phyloP scores from a whole-genome alignment of 2,888 invertebrate genomes.

The Strigamia crassipes region DNA sequence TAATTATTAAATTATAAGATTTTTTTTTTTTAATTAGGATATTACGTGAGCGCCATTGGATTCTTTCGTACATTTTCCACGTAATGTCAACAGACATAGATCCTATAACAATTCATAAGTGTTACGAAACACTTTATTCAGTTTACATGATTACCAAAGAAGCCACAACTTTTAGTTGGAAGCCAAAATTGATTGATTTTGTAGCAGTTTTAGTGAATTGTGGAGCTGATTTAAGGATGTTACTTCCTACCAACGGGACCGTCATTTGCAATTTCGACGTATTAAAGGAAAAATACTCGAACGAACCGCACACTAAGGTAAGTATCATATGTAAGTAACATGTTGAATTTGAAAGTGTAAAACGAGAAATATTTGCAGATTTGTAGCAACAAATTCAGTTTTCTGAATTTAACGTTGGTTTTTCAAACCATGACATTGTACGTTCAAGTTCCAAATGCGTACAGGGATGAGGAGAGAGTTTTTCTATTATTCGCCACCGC shows the following conservation, averaged over 20 bases:
- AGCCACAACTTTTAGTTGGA: neutral
- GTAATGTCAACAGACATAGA: neutral
- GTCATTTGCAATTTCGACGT: neutral
- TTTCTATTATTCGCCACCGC: neutral
- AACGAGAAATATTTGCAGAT: neutral
- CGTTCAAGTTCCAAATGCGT: neutral
- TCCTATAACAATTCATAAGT: neutral
- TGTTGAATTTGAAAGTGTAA: neutral
- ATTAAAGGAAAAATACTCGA: neutral
- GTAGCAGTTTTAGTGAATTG: neutral
- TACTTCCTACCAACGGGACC: neutral
- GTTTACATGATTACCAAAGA: neutral
- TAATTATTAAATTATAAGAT: neutral
- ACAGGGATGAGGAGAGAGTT: neutral
- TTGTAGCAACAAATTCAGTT: neutral
- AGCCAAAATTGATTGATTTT: neutral
- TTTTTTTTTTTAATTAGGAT: neutral
- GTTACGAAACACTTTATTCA: neutral
- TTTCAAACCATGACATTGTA: neutral
- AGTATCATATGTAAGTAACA: neutral
- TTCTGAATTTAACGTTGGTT: neutral
- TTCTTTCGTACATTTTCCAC: neutral
- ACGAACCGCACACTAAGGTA: neutral
- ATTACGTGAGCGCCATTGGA: neutral
- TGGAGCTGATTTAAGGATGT: neutral